These are phyloP conservation scores for Macrocentrus cingulum DNA, from an alignment of 1,140 invertebrate species.

Conservation along the genomic window DNA sequence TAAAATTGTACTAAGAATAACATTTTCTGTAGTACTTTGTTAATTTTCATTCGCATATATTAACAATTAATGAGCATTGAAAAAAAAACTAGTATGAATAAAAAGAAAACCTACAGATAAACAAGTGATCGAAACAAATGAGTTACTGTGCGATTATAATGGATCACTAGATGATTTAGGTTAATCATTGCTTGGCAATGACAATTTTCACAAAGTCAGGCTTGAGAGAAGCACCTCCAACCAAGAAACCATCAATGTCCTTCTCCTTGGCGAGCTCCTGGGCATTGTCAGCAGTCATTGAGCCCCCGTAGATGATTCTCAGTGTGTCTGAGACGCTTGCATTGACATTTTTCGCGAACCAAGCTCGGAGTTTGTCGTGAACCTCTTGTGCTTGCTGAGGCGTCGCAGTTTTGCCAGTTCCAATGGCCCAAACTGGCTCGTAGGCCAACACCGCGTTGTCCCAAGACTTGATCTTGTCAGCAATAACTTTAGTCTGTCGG, in stretches of 20 bases:
- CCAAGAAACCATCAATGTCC: conserved; percentile 99
- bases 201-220: conserved; percentile 96
- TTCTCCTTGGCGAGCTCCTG: conserved; percentile 84
- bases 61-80: background rate
- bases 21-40: conserved; percentile 4
- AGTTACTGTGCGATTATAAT: no score
- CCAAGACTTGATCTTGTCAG: conserved; percentile 81
- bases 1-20: conserved; percentile 54
- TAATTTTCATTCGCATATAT: background rate
- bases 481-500: conserved; percentile 86
- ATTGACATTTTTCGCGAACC: conserved; percentile 82
- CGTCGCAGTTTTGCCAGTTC: conserved; percentile 96
- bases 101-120: background rate
- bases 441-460: conserved; percentile 94
- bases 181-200: conserved; percentile 67
- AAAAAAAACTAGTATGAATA: no score
- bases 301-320: conserved; percentile 97
- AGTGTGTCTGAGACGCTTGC: conserved; percentile 72
- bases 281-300: conserved; percentile 90
- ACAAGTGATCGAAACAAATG: no score
- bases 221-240: conserved; percentile 96
- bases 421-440: conserved; percentile 99
- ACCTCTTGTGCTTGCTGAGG: conserved; percentile 91
- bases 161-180: background rate
- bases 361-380: conserved; percentile 83